Conservation (phyloP, 2,113 vertebrate species). For the Mus musculus region GRCm39 chr8:110286001-110286500, state of each 20-base stretch:
- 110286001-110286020: background rate
- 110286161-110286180: conserved; percentile 95
- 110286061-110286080: background rate
- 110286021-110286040: background rate
- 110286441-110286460: background rate
- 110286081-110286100: accelerated
- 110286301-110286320: conserved; percentile 99
- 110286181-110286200: conserved; percentile 96
- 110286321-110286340: conserved; percentile 91
- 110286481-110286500: background rate
- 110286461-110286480: background rate
- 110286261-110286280: conserved; percentile 97
- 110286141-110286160: accelerated
- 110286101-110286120: accelerated
- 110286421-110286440: background rate
- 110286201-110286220: conserved; percentile 98
- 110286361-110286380: background rate
- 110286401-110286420: background rate
- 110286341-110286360: background rate
- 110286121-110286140: background rate
- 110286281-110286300: conserved; percentile 98
- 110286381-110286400: background rate
- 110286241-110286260: conserved; percentile 96
- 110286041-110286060: background rate
- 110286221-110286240: conserved; percentile 96